A percentile compares a stretch with the other conserved stretches of the same genome.
Evolutionary conservation across 2,888 invertebrate genomes (phyloP).

Genomic region (Piscicola geometra): DNA sequence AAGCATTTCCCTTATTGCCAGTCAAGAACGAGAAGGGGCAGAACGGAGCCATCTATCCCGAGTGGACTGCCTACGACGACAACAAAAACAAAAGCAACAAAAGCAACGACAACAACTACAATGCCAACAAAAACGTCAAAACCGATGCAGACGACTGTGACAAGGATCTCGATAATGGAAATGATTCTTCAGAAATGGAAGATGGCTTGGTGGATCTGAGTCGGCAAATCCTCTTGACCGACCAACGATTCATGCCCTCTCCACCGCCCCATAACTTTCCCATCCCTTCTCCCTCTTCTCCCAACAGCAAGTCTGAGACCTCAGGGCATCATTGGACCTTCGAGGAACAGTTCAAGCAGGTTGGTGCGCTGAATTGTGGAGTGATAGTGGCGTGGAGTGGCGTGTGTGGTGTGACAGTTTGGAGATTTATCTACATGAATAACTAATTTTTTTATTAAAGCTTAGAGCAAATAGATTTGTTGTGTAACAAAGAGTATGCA

Average conservation of each 20-base stretch:
- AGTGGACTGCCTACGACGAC: neutral
- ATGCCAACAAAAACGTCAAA: slow-evolving; percentile 5
- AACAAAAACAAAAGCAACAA: slow-evolving; percentile 1
- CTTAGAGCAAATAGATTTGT: neutral
- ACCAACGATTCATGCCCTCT: slow-evolving; percentile 38
- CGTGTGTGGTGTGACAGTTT: neutral
- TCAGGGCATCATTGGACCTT: slow-evolving; percentile 75
- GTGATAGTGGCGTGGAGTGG: too few species aligned
- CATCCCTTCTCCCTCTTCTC: slow-evolving; percentile 13
- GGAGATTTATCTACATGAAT: neutral
- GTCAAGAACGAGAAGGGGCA: neutral
- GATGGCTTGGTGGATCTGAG: slow-evolving; percentile 20
- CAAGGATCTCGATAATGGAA: neutral
- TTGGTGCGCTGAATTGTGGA: slow-evolving; percentile 60
- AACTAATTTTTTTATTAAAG: neutral
- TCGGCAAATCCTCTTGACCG: slow-evolving; percentile 33
- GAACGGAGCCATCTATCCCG: slow-evolving; percentile 5
- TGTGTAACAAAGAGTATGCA: neutral
- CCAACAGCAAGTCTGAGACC: slow-evolving; percentile 26
- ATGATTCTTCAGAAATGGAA: slow-evolving; percentile 19
- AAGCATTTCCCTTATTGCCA: neutral
- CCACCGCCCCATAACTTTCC: slow-evolving; percentile 34
- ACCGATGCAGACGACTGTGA: neutral
- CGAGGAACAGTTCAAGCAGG: slow-evolving; percentile 99
- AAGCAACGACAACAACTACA: neutral